phyloP scores from a whole-genome alignment of 2,113 vertebrate genomes.

The Tricholaema leucomelas region DNA sequence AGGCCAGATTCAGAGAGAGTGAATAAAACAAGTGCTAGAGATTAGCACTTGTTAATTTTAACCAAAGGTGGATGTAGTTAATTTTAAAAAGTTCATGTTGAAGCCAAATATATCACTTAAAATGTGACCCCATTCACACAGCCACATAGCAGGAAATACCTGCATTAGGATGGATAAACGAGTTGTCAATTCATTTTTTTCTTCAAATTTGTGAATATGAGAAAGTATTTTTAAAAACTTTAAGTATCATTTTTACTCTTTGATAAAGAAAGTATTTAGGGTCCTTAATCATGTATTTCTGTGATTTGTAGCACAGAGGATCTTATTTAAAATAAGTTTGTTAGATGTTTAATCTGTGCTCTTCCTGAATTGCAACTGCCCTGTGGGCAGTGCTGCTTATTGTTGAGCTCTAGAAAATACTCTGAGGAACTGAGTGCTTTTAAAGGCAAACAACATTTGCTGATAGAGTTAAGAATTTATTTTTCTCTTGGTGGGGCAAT shows the following conservation, averaged over 20 bases:
- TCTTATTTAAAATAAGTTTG: neutral
- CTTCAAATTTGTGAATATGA: neutral
- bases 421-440: neutral
- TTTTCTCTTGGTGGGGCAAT: neutral
- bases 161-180: neutral
- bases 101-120: neutral
- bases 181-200: neutral
- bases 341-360: neutral
- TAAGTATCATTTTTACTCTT: neutral
- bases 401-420: neutral
- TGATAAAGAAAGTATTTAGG: neutral
- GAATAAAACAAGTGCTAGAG: neutral
- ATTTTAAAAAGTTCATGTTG: neutral
- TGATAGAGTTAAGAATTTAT: neutral
- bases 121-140: accelerated
- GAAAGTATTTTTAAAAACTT: neutral
- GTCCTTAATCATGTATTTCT: neutral
- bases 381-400: neutral
- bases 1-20: neutral
- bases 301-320: neutral
- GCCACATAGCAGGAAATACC: neutral
- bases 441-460: neutral
- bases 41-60: neutral
- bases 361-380: neutral
- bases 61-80: neutral